Percentiles rank a stretch among this genome's conserved stretches.
These are phyloP conservation scores for Martes martes DNA, from an alignment of 2,113 vertebrate genomes.

Conservation along the genomic window DNA sequence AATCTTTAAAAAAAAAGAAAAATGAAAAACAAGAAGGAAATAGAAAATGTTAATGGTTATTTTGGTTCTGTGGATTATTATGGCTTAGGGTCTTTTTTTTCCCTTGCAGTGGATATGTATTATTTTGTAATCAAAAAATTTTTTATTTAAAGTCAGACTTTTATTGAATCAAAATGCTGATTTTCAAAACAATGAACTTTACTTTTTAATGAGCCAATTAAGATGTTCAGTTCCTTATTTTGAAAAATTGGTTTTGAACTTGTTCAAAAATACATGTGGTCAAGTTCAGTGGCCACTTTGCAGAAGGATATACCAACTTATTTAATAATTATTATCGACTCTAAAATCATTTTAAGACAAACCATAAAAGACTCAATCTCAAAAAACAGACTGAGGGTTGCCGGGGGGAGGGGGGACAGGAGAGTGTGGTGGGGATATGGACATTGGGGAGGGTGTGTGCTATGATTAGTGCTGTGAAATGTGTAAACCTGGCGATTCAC, in stretches of 20 bases:
- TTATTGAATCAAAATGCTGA: neutral
- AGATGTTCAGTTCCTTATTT: neutral
- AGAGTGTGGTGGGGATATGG: no score
- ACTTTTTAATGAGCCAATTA: constrained; percentile 37
- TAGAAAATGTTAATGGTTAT: neutral
- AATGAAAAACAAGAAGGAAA: neutral
- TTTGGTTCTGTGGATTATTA: neutral
- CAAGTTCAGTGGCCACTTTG: constrained; percentile 22
- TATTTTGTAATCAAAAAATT: constrained; percentile 40
- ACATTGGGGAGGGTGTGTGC: no score
- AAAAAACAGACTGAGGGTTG: no score
- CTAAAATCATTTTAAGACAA: neutral
- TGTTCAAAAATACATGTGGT: neutral
- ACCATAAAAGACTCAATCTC: no score
- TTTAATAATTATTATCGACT: neutral
- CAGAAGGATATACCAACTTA: neutral
- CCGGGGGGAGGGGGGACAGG: no score
- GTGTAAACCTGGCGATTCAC: no score
- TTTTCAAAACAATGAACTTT: constrained; percentile 6
- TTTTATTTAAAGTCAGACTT: neutral
- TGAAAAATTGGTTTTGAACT: constrained; percentile 17
- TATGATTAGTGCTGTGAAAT: no score
- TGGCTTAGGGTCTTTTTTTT: neutral
- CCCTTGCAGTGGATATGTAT: neutral
- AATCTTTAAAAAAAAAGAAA: no score